Conservation (phyloP, 2,113 vertebrate genomes). For the Cyanocitta stelleri region DNA sequence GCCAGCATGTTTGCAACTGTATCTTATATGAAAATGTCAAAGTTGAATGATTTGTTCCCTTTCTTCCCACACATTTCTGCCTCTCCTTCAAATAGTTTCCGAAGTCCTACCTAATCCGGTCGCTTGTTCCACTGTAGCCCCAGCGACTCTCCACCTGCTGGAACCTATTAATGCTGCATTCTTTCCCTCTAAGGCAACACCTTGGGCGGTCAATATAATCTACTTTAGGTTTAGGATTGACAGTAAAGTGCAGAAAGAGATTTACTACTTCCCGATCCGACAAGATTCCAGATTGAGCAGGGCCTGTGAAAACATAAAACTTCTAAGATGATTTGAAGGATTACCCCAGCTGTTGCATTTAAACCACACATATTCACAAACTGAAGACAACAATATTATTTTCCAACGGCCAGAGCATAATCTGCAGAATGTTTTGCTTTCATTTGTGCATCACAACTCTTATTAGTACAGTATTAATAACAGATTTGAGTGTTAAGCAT, state of each 20-base stretch:
- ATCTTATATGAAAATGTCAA: not conserved
- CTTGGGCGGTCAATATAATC: constrained; percentile 91
- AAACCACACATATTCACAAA: not conserved
- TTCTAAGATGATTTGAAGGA: not conserved
- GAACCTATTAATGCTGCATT: constrained; percentile 90
- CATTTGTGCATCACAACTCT: not conserved
- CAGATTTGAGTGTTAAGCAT: not conserved
- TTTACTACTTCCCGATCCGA: constrained; percentile 93
- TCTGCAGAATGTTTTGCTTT: not conserved
- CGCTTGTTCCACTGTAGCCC: constrained; percentile 94
- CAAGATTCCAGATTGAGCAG: constrained; percentile 92
- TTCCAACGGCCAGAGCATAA: not conserved
- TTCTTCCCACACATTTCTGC: not conserved
- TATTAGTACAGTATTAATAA: not conserved
- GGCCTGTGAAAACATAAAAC: constrained; percentile 79
- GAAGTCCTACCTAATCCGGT: constrained; percentile 84
- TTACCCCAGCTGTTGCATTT: not conserved
- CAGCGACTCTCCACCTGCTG: constrained; percentile 96
- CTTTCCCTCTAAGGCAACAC: constrained; percentile 90
- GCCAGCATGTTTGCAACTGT: not conserved
- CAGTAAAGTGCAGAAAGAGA: constrained; percentile 95
- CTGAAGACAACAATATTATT: not conserved
- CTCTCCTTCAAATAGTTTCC: not conserved
- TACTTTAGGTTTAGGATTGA: constrained; percentile 93
- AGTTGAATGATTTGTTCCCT: not conserved